These are phyloP conservation scores for Phalacrocorax brasilianus DNA, from an alignment of 2,113 vertebrate genomes.

Conservation along the genomic window DNA sequence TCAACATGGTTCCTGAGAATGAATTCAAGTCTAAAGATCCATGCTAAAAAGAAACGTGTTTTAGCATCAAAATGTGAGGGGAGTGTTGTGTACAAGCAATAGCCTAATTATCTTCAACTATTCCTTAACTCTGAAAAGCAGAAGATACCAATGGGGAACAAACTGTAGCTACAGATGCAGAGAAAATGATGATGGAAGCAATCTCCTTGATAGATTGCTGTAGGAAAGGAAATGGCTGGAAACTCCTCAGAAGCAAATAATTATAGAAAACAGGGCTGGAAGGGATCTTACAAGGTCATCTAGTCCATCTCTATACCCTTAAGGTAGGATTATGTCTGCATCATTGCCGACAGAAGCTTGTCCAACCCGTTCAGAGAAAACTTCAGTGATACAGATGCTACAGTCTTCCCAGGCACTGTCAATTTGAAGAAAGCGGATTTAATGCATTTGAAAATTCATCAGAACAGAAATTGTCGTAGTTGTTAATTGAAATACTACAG, in stretches of 20 bases:
- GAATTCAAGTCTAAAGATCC: not conserved
- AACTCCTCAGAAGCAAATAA: conserved; percentile 25
- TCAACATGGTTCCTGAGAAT: not conserved
- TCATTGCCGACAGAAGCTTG: not conserved
- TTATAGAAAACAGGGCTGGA: not conserved
- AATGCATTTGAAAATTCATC: not conserved
- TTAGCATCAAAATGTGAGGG: not conserved
- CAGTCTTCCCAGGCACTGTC: not conserved
- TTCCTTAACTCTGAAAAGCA: not conserved
- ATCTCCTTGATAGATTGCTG: not conserved
- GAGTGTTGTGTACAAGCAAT: not conserved
- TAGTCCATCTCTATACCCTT: conserved; percentile 30
- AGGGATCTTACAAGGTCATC: conserved; percentile 28
- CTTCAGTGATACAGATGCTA: not conserved
- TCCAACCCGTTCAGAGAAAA: not conserved
- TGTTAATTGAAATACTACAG: not conserved
- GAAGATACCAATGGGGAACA: not conserved
- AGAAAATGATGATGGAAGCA: not conserved
- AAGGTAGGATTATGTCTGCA: conserved; percentile 26
- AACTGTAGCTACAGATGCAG: not conserved
- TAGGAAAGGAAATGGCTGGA: not conserved
- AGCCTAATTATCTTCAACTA: not conserved
- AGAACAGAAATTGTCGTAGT: not conserved
- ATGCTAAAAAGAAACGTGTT: not conserved
- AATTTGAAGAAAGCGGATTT: not conserved